Evolutionary conservation across 1,140 invertebrate genomes (phyloP), one percentile per base, ranked within the genome.

Genomic region (Rhizoglyphus robini): DNA sequence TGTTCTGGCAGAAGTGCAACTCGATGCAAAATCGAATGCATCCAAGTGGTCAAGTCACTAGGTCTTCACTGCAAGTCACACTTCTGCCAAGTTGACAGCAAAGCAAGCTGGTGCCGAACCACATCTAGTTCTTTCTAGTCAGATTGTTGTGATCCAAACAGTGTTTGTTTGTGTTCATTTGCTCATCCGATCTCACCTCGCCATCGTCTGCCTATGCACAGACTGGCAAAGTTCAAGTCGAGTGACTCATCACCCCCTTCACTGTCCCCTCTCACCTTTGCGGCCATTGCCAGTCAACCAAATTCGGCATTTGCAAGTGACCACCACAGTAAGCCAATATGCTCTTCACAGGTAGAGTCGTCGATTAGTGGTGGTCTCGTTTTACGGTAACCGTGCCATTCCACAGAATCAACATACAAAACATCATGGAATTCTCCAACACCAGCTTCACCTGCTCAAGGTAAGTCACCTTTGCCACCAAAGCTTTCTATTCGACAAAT

Each of bases 341-440:
- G 58, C 27, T 60, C 8, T 60, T 60, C 27, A 60, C 58, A 60
- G 58, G 58, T 60, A 29, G 8, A 41, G 18, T 41, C 18, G 18
- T 41, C 36, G 36, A 41, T 41, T 41, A n/a, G 36, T 41, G 36
- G 36, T 41, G 8, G 8, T 11, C 8, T 41, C 8, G 18, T 41
- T 41, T 59, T 5, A 5, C 5, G 31, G 18, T 34, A 18, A 13
- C 30, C 15, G 31, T 58, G n/a, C 29, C 11, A 34, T 60, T 60
- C 32, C 3, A 20, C 1, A 60, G 58, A 60, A 27, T 60, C 58
- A 15, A 60, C 15, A 13, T 60, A 60, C 29, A 60, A 60, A 27
- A 29, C 32, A 20, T 60, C 58, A 46, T 60, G 58, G 58, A 60
- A 46, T 60, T 60, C 58, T 1, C 58, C 58, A 23, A 60, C 58